phyloP scores from a whole-genome alignment of 1,140 invertebrate species.

The Brachionus manjavacas region DNA sequence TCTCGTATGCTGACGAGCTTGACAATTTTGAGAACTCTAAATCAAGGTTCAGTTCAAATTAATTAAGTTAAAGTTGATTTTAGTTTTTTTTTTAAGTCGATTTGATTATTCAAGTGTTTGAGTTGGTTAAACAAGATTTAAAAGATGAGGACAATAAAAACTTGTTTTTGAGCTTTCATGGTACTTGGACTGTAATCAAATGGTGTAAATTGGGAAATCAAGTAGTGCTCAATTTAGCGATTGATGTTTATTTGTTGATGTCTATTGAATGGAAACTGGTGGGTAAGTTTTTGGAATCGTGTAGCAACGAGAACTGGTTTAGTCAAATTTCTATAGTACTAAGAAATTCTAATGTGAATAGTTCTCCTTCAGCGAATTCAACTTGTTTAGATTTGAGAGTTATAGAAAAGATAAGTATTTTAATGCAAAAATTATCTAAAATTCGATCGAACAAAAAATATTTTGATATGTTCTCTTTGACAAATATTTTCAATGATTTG shows the following conservation, averaged over 20 bases:
- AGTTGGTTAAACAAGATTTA: constrained; percentile 52
- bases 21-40: constrained; percentile 53
- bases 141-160: constrained; percentile 53
- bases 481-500: constrained; percentile 52
- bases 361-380: neutral
- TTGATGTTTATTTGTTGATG: constrained; percentile 55
- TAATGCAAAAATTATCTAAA: constrained; percentile 56
- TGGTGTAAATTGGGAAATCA: constrained; percentile 55
- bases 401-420: constrained; percentile 54
- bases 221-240: constrained; percentile 47
- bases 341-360: constrained; percentile 46
- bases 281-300: constrained; percentile 51
- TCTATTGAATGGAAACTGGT: constrained; percentile 52
- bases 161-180: constrained; percentile 54
- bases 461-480: constrained; percentile 56
- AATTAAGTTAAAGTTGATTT: too few relatives aligned
- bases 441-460: constrained; percentile 53
- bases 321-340: constrained; percentile 52
- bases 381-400: constrained; percentile 48
- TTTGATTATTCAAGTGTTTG: constrained; percentile 55
- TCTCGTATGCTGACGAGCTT: constrained; percentile 51
- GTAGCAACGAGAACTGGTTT: constrained; percentile 55
- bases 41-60: constrained; percentile 49
- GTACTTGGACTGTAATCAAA: constrained; percentile 50
- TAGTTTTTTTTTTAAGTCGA: constrained; percentile 49